phyloP scores from a whole-genome alignment of 2,888 invertebrate genomes.

The Ypsolopha sequella region DNA sequence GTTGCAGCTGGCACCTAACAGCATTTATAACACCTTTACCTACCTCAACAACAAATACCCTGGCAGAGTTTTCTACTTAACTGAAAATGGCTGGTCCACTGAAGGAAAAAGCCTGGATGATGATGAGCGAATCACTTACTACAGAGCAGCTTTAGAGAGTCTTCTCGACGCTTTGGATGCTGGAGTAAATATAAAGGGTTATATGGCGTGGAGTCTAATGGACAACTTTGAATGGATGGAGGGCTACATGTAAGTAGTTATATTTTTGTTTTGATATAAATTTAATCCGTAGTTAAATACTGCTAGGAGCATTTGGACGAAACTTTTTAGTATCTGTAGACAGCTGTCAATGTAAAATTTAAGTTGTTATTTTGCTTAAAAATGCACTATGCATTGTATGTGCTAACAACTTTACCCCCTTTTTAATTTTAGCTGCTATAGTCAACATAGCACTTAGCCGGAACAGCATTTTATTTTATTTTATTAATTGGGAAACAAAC shows the following conservation, averaged over 20 bases:
- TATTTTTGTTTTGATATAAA: background rate
- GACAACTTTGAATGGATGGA: slow-evolving; percentile 75
- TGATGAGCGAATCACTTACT: slow-evolving; percentile 47
- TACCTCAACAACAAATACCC: slow-evolving; percentile 59
- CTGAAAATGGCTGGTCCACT: slow-evolving; percentile 73
- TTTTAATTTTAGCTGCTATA: too few species aligned
- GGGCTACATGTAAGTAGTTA: slow-evolving; percentile 62
- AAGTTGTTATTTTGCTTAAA: background rate
- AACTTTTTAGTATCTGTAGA: too few species aligned
- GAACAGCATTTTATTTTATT: background rate
- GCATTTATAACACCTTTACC: slow-evolving; percentile 64
- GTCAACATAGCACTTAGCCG: too few species aligned
- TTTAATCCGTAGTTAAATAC: background rate
- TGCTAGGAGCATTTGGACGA: background rate
- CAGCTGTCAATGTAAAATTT: too few species aligned
- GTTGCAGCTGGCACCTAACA: slow-evolving; percentile 65
- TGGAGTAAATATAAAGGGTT: slow-evolving; percentile 59
- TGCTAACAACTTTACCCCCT: too few species aligned
- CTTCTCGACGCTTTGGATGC: slow-evolving; percentile 50
- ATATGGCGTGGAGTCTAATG: slow-evolving; percentile 73
- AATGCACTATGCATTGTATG: too few species aligned
- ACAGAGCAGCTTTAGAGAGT: slow-evolving; percentile 48
- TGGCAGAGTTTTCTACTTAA: slow-evolving; percentile 65
- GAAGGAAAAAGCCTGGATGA: slow-evolving; percentile 56
- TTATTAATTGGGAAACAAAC: background rate